Conservation (phyloP, 30 jellyfish, hydroid and myxozoan species). For the Aurelia aurita complex sp. Pacific region DNA sequence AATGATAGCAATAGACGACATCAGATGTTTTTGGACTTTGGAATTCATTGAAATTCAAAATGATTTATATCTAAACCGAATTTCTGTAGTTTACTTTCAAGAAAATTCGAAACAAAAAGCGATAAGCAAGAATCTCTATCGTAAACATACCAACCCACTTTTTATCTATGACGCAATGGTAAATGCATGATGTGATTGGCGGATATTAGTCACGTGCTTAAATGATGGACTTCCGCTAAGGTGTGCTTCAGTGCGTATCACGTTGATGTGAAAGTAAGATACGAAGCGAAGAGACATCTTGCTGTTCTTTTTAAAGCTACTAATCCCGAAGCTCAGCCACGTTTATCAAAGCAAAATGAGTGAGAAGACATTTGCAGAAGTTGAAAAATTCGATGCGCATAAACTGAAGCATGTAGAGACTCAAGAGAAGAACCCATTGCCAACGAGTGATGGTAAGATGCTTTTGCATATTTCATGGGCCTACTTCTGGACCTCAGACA, state of each 20-base stretch:
- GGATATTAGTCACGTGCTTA: constrained; percentile 18
- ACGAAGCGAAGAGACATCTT: constrained; percentile 18
- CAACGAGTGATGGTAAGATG: constrained; percentile 79
- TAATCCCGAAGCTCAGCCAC: background rate
- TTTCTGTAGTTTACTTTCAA: background rate
- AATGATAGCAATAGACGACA: too few relatives aligned
- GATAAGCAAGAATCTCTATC: background rate
- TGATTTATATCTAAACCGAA: too few relatives aligned
- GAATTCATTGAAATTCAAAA: too few relatives aligned
- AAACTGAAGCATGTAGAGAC: constrained; percentile 91
- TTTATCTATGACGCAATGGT: constrained; percentile 28
- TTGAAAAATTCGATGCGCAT: constrained; percentile 73
- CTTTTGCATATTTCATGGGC: constrained; percentile 5
- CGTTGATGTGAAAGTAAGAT: constrained; percentile 30
- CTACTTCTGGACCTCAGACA: constrained; percentile 11
- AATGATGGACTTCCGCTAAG: constrained; percentile 56
- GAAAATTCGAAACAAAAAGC: background rate
- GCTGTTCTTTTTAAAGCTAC: constrained; percentile 18
- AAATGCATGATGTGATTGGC: constrained; percentile 14
- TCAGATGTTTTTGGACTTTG: too few relatives aligned
- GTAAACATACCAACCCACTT: constrained; percentile 48
- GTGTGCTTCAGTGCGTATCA: constrained; percentile 64
- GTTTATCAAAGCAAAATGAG: constrained; percentile 33
- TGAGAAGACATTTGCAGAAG: constrained; percentile 80
- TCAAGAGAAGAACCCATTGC: constrained; percentile 86